phyloP scores from a whole-genome alignment of 2,113 vertebrate species.

The Nothobranchius kuhntae region DNA sequence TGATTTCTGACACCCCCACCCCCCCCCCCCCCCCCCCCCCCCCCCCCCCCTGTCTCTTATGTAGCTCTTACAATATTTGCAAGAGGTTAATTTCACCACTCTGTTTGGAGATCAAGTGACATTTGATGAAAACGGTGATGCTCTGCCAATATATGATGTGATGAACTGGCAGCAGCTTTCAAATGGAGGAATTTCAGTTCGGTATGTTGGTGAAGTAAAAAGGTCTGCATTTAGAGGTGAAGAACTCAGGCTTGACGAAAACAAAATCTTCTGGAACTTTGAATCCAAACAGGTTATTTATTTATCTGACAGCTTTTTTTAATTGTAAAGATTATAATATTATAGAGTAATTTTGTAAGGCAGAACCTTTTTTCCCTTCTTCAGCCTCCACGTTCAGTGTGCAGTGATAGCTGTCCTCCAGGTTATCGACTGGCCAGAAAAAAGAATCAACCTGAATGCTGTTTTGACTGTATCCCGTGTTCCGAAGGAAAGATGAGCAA shows the following conservation, averaged over 20 bases:
- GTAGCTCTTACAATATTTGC: conserved; percentile 71
- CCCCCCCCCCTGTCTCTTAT: neutral
- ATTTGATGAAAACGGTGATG: conserved; percentile 76
- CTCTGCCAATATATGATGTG: conserved; percentile 73
- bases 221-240: conserved; percentile 45
- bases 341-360: neutral
- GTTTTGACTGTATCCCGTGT: conserved; percentile 81
- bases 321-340: neutral
- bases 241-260: conserved; percentile 58
- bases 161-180: conserved; percentile 70
- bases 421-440: conserved; percentile 75
- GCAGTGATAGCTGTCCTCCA: conserved; percentile 77
- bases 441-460: conserved; percentile 77
- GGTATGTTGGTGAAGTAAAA: conserved; percentile 68
- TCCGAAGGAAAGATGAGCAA: conserved; percentile 78
- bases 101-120: conserved; percentile 69
- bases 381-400: conserved; percentile 57
- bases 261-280: conserved; percentile 69
- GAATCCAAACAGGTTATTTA: conserved; percentile 43
- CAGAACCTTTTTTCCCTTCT: neutral
- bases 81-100: conserved; percentile 73
- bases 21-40: no score
- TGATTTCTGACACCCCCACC: neutral
- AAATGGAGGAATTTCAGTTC: conserved; percentile 51
- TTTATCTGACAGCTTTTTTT: neutral